phyloP scores from a whole-genome alignment of 1,140 invertebrate species.

The Drosophila sp. region DNA sequence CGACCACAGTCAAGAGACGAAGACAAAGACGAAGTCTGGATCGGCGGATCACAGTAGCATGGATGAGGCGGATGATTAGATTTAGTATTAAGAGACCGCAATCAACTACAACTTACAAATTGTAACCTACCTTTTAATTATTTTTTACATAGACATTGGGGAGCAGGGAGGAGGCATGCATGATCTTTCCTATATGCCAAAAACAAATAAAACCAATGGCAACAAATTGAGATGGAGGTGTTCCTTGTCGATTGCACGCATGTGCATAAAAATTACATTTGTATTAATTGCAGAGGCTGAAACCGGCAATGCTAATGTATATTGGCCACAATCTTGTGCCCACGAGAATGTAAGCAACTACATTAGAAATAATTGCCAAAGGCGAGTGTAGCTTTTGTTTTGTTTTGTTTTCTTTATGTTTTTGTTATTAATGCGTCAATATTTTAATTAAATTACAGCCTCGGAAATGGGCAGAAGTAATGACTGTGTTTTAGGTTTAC shows the following conservation, averaged over 20 bases:
- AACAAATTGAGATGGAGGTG: neutral
- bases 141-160: slow-evolving; percentile 15
- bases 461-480: slow-evolving; percentile 53
- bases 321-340: neutral
- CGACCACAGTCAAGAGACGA: slow-evolving; percentile 13
- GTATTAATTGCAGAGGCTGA: slow-evolving; percentile 36
- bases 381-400: slow-evolving; percentile 2
- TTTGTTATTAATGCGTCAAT: slow-evolving; percentile 70
- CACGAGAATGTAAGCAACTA: neutral
- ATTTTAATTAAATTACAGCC: slow-evolving; percentile 82
- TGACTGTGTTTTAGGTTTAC: slow-evolving; percentile 63
- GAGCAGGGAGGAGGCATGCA: neutral
- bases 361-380: slow-evolving; percentile 17
- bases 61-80: slow-evolving; percentile 43
- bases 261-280: slow-evolving; percentile 23
- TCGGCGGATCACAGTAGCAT: slow-evolving; percentile 23
- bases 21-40: slow-evolving; percentile 7
- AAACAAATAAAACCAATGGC: slow-evolving; percentile 40
- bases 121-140: slow-evolving; percentile 23
- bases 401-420: slow-evolving; percentile 1
- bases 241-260: neutral
- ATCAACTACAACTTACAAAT: neutral
- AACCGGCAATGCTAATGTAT: slow-evolving; percentile 10
- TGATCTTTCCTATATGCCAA: neutral
- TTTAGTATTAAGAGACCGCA: slow-evolving; percentile 34